A percentile compares a stretch with the other conserved stretches of the same genome.
These are phyloP conservation scores for Zaprionus gabonicus DNA, from an alignment of 1,140 invertebrate genomes.

Conservation along the genomic window DNA sequence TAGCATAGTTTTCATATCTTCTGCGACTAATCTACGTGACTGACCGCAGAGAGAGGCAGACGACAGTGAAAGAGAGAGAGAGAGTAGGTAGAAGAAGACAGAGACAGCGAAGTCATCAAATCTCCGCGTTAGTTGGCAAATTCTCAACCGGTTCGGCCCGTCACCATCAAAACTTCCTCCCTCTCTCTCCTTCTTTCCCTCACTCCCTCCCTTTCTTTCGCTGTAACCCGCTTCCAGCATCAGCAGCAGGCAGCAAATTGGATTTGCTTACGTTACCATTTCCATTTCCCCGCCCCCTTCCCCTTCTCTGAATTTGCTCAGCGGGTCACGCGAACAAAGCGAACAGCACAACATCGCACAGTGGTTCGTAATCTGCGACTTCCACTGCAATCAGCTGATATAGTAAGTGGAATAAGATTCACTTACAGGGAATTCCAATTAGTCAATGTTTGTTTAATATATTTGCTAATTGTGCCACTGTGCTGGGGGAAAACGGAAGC, in stretches of 20 bases:
- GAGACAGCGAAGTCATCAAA: conserved; percentile 12
- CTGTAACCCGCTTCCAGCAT: conserved; percentile 20
- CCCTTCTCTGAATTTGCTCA: conserved; percentile 41
- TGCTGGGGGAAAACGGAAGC: conserved; percentile 28
- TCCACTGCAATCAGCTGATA: not conserved
- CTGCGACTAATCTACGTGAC: conserved; percentile 45
- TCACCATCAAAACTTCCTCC: not conserved
- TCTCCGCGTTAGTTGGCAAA: conserved; percentile 24
- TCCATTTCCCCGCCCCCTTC: conserved; percentile 32
- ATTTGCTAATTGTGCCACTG: not conserved
- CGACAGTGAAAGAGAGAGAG: conserved; percentile 11
- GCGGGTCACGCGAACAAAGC: conserved; percentile 53
- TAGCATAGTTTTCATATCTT: conserved; percentile 18
- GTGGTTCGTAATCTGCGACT: conserved; percentile 12
- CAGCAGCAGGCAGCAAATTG: conserved; percentile 34
- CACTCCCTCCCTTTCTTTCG: not conserved
- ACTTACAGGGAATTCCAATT: not conserved
- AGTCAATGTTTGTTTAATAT: not conserved
- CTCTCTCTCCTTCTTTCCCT: not conserved
- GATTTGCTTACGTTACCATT: conserved; percentile 50
- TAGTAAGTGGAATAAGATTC: not conserved
- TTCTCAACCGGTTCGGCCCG: conserved; percentile 41
- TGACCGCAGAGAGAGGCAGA: conserved; percentile 12
- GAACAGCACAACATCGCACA: conserved; percentile 30
- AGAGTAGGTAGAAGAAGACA: conserved; percentile 6